Conservation (phyloP, 1,140 invertebrate species). For the Zaprionus africanus region DNA sequence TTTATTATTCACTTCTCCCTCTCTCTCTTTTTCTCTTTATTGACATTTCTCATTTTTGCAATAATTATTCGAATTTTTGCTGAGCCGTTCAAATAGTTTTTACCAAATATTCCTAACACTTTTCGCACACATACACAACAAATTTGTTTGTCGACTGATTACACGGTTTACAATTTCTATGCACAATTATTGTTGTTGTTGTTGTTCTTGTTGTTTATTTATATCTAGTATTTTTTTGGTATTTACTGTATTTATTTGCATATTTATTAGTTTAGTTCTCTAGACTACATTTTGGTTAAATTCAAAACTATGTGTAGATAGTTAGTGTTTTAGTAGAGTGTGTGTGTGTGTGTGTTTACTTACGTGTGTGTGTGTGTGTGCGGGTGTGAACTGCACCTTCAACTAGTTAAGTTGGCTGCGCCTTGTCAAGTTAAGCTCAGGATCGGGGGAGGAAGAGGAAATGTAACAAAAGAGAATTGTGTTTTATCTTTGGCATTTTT, state of each 20-base stretch:
- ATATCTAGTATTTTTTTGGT: conserved; percentile 4
- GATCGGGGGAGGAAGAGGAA: neutral
- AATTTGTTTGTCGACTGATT: conserved; percentile 12
- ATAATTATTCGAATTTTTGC: conserved; percentile 30
- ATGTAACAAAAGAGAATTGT: conserved; percentile 10
- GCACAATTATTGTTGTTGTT: conserved; percentile 58
- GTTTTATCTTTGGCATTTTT: conserved; percentile 75
- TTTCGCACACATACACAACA: conserved; percentile 36
- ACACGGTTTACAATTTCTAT: conserved; percentile 28
- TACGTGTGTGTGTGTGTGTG: conserved; percentile 5
- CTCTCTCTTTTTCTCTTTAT: neutral
- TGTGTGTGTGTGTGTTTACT: conserved; percentile 14
- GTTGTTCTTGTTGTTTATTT: conserved; percentile 21
- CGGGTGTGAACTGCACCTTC: neutral
- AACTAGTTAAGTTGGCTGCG: conserved; percentile 6
- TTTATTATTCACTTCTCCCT: conserved; percentile 21
- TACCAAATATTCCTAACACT: conserved; percentile 33
- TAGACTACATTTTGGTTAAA: conserved; percentile 42
- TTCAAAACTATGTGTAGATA: conserved; percentile 44
- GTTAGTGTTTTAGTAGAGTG: conserved; percentile 2
- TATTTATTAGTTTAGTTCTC: conserved; percentile 41
- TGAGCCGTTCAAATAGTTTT: conserved; percentile 27
- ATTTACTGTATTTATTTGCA: conserved; percentile 50
- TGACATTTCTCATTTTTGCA: conserved; percentile 36
- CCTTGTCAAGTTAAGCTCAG: neutral